Evolutionary conservation across 2,797 vertebrate genomes (phyloP), one percentile per base, ranked within the genome.

Genomic region (Apodemus agrarius): DNA sequence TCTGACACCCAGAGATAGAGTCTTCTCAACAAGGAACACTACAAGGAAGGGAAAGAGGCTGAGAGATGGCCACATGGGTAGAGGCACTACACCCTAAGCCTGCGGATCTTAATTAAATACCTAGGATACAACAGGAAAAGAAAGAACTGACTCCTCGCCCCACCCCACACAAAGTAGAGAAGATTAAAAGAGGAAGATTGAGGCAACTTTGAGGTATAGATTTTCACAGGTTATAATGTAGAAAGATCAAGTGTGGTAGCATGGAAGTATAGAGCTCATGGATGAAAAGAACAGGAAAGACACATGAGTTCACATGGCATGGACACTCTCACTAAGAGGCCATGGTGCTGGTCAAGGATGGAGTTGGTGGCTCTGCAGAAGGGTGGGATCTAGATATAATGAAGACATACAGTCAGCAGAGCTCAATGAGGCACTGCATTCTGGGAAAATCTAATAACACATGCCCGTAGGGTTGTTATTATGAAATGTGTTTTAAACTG

Each of bases 401-500:
- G 81, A 88, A 63, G 37, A 22, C 65, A 81, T 17, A 37, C 3
- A 24, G 17, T 59, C 16, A 84, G 29, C 24, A 87, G 72, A 13
- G 75, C 40, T 84, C 67, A 76, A 10, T 24, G 17, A 80, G 49
- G 24, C 4, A 24, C 11, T 59, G 6, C 54, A 46, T 95, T 94
- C 49, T 79, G 43, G 72, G 34, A 92, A 92, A 85, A 4, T n/a
- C 34, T 74, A 92, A 69, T 43, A 91, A 49, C 37, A 80, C 6
- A 11, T 34, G 13, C 22, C 69, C 17, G 9, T 3, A 74, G 24
- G 34, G 13, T 69, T 80, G 31, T 84, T 83, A 81, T 69, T 92
- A 79, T 89, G 79, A 83, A 93, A 94, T 75, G 69, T 96, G 57
- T 79, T 93, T 94, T 91, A 91, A 94, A 94, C n/a, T 75, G 16